Base-by-base conservation (phyloP, 2,113 vertebrate genomes). In the Serilophus lunatus region DNA sequence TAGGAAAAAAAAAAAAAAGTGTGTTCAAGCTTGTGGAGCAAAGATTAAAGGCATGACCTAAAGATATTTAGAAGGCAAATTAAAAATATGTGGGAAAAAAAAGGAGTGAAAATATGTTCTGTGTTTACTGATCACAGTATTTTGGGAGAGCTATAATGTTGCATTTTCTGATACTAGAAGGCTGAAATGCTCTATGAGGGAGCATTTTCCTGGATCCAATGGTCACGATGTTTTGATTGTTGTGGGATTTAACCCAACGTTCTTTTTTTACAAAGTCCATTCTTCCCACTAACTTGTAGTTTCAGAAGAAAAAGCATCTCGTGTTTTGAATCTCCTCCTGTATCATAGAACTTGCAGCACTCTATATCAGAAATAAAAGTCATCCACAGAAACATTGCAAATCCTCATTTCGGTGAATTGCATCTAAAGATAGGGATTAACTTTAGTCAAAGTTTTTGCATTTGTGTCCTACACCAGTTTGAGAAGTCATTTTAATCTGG, bases 401-500 rank as follows among this genome's bases (percentile, higher is more conserved):
- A 94, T 51, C 56, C 33, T 88, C 18, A 64, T 90, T 95, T 75
- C 79, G 68, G 47, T 75, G 82, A 63, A 70, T 64, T 56, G 22
- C n/a, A 40, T 51, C 72, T 78, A 71, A 94, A 95, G 63, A 59
- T 49, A 35, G 60, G 51, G 68, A 90, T 95, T 77, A 64, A 80
- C 50, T 95, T 95, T 51, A 86, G 54, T 63, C 44, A 94, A 51
- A 83, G 38, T 28, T 77, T 92, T 95, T 86, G 60, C 79, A 68
- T 93, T 91, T 93, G 29, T 77, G 75, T 69, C 87, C 88, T 69
- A 49, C 70, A 85, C 5, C 63, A 40, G 31, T 78, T 66, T 86
- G 86, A 88, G 47, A 90, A 95, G 79, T 77, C 22, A 24, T 91
- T 94, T 92, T 93, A 95, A 92, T 90, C 79, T 93, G 68, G 78